Base-by-base conservation (phyloP, 2,888 invertebrate species). In the Limenitis camilla region DNA sequence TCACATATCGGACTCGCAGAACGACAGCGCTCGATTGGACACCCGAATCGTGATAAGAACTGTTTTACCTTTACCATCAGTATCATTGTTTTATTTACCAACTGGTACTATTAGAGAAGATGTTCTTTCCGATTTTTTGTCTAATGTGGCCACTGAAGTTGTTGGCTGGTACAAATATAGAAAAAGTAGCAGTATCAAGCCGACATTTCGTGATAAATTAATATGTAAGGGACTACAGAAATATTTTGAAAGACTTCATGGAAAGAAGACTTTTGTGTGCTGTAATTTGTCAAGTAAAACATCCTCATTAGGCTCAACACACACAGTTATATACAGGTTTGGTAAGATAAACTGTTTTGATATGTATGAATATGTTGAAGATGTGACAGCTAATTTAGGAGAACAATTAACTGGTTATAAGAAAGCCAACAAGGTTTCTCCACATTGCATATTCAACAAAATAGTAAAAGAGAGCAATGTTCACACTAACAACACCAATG, bases 91-190 rank as follows among this genome's bases (percentile, higher is more conserved):
- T 70, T 90, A 90, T 62, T 78, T 90, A 40, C 84, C 89, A 1
- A 78, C 86, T 4, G 92, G 92, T 6, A 82, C 81, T 66, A 81
- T 92, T 42, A 85, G 90, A 63, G 81, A 83, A 58, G 87, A 89
- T 59, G 87, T 88, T 60, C 67, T 92, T 3, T 71, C 76, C 50
- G 79, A 81, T 5, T 76, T 91, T 52, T 68, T 92, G 10, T 83
- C 88, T 2, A 78, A 78, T 52, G 82, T 87, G 53, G 83, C 88
- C 27, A 83, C 78, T 60, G 89, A 90, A 75, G 88, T 92, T 27
- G 89, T 92, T 7, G 92, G 91, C 28, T 92, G 92, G 92, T 92
- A 91, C 68, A 90, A 89, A 70, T 92, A 90, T 65, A 87, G 91
- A 59, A 83, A 85, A 59, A 86, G 89, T 48, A 81, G 81, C 43